A percentile compares a stretch with the other conserved stretches of the same genome.
Evolutionary conservation across 2,113 vertebrate species (phyloP).

Genomic region (Glaucidium brasilianum): DNA sequence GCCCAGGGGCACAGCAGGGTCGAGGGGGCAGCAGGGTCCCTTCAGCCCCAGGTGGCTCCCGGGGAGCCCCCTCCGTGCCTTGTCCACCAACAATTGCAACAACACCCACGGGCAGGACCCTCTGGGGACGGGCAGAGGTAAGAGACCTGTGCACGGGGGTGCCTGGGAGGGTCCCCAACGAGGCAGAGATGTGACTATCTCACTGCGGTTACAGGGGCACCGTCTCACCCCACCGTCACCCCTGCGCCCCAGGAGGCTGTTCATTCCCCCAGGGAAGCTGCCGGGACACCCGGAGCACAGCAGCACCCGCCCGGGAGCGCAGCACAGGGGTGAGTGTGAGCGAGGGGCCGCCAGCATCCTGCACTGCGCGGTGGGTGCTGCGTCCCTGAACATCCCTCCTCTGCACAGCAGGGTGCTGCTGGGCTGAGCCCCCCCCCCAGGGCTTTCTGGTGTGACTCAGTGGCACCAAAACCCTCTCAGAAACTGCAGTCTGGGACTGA

Average conservation of each 20-base stretch:
- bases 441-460: background rate
- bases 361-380: rapidly evolving
- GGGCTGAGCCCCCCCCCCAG: background rate
- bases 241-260: background rate
- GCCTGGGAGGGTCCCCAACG: background rate
- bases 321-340: background rate
- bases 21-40: background rate
- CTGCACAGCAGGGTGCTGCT: background rate
- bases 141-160: rapidly evolving
- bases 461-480: background rate
- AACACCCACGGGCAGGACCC: background rate
- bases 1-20: background rate
- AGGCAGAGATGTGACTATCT: background rate
- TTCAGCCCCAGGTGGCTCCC: constrained; percentile 18
- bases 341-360: rapidly evolving
- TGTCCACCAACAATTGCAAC: constrained; percentile 41
- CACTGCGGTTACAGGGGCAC: background rate
- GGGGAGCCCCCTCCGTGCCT: background rate
- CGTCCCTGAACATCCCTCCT: background rate
- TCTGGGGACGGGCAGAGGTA: background rate
- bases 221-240: rapidly evolving
- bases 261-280: background rate
- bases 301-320: rapidly evolving
- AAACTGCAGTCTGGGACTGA: rapidly evolving
- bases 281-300: rapidly evolving